Conservation (phyloP, 1,140 invertebrate species). For the Frieseomelitta varia region DNA sequence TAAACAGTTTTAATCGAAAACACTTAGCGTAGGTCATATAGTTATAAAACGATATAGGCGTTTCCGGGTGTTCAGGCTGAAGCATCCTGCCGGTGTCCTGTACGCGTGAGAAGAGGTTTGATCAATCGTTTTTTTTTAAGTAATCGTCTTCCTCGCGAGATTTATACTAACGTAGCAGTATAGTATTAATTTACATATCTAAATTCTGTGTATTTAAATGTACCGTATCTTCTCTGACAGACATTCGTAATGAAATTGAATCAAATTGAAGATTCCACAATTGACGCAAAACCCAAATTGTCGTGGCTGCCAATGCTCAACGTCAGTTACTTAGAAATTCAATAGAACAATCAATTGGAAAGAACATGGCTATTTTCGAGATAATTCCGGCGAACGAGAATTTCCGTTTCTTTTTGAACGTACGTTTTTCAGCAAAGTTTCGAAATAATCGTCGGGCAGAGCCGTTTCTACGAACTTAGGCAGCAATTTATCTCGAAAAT, state of each 20-base stretch:
- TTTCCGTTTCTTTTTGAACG: background rate
- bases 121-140: background rate
- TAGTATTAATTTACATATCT: no score
- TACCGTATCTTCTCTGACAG: no score
- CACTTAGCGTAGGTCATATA: conserved; percentile 71
- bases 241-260: no score
- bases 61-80: conserved; percentile 57
- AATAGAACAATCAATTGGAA: background rate
- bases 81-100: conserved; percentile 44
- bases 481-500: background rate
- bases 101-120: background rate
- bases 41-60: conserved; percentile 66
- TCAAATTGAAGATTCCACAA: no score
- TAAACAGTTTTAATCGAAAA: conserved; percentile 77
- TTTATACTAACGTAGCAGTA: no score
- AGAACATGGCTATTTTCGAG: background rate
- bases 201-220: no score
- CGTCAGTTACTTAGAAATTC: background rate
- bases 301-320: no score
- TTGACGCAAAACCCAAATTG: no score
- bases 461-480: background rate
- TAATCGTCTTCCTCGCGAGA: background rate
- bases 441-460: background rate
- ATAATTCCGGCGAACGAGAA: background rate
- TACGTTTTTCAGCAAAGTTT: background rate